Evolutionary conservation across 2,888 invertebrate genomes (phyloP).

Genomic region (Chromoteleia sp.): DNA sequence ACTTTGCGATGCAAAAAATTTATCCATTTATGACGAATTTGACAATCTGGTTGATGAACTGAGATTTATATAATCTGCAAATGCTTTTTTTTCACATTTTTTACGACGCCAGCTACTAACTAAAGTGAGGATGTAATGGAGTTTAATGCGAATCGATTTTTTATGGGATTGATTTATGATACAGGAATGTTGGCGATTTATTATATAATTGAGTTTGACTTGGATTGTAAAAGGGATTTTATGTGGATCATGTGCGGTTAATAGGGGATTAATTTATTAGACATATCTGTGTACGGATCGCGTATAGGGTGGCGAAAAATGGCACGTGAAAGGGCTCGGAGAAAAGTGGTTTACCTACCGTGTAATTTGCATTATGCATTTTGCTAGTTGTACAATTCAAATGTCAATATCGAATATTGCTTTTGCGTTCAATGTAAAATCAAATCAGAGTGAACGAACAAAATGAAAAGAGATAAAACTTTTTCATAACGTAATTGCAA

Average conservation of each 20-base stretch:
- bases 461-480: neutral
- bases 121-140: slow-evolving; percentile 29
- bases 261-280: slow-evolving; percentile 45
- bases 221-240: slow-evolving; percentile 47
- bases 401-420: slow-evolving; percentile 21
- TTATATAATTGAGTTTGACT: slow-evolving; percentile 49
- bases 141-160: slow-evolving; percentile 55
- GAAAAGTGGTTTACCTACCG: slow-evolving; percentile 17
- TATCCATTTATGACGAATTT: slow-evolving; percentile 9
- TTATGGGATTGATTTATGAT: slow-evolving; percentile 39
- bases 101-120: slow-evolving; percentile 1
- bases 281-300: slow-evolving; percentile 9
- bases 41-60: slow-evolving; percentile 23
- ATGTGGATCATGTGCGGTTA: slow-evolving; percentile 43
- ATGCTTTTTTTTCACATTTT: slow-evolving; percentile 5
- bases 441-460: neutral
- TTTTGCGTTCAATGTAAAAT: neutral
- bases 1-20: neutral
- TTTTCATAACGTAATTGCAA: slow-evolving; percentile 4
- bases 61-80: slow-evolving; percentile 30
- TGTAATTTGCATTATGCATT: slow-evolving; percentile 34
- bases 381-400: slow-evolving; percentile 9
- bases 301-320: slow-evolving; percentile 9
- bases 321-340: slow-evolving; percentile 6
- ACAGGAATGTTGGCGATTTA: slow-evolving; percentile 34